These are phyloP conservation scores for Sebastes kiyomatsui DNA, from an alignment of 2,797 vertebrate species.

Conservation along the genomic window DNA sequence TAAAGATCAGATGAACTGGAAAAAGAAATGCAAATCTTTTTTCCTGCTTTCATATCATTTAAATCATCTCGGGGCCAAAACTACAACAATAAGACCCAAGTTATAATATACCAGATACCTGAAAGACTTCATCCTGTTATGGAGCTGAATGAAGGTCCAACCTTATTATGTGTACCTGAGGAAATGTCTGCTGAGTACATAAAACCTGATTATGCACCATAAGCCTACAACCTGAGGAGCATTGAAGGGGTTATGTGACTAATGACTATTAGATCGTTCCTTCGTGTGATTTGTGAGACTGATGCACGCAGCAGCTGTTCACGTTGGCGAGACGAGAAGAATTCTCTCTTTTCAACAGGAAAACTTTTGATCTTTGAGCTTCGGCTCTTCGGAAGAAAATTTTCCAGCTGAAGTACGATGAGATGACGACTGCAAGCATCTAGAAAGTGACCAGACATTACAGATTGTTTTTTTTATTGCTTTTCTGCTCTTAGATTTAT, in stretches of 20 bases:
- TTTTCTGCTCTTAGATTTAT: slow-evolving; percentile 20
- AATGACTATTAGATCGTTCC: slow-evolving; percentile 22
- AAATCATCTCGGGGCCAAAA: not conserved
- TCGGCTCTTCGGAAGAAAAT: slow-evolving; percentile 18
- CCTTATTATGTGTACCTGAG: not conserved
- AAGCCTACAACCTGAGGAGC: not conserved
- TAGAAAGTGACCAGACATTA: slow-evolving; percentile 5
- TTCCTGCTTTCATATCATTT: not conserved
- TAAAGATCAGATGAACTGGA: not conserved
- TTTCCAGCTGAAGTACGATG: slow-evolving; percentile 41
- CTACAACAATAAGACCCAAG: not conserved
- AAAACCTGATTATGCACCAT: not conserved
- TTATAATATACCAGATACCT: not conserved
- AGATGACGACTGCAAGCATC: slow-evolving; percentile 1
- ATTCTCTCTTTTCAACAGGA: slow-evolving; percentile 12
- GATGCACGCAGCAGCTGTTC: slow-evolving; percentile 58
- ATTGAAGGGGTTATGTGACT: slow-evolving; percentile 21
- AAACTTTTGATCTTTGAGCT: slow-evolving; percentile 43
- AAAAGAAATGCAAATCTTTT: not conserved
- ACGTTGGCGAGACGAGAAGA: slow-evolving; percentile 26
- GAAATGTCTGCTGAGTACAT: not conserved
- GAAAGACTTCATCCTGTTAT: not conserved
- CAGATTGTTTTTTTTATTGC: slow-evolving; percentile 41
- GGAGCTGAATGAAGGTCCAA: not conserved
- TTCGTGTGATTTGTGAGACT: slow-evolving; percentile 26